phyloP scores from a whole-genome alignment of 2,113 vertebrate genomes.

The Willisornis vidua region DNA sequence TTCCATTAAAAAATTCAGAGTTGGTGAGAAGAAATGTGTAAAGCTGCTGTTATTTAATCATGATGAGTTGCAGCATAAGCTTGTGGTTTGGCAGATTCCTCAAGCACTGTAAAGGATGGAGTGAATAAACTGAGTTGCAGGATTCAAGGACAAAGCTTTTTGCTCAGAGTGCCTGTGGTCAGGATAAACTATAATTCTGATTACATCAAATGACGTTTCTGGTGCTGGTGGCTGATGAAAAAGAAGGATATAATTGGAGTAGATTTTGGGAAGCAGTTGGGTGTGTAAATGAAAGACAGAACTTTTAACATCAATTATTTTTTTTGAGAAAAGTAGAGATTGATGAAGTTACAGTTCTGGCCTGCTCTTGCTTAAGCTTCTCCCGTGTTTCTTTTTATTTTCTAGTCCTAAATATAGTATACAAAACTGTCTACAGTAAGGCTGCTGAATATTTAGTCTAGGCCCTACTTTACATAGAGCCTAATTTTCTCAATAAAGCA shows the following conservation, averaged over 20 bases:
- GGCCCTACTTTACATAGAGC: background rate
- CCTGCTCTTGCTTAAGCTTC: background rate
- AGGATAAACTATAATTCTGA: background rate
- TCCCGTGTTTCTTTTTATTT: background rate
- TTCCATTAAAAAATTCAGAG: conserved; percentile 65
- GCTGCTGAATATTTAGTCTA: background rate
- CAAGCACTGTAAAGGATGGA: background rate
- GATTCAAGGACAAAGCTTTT: background rate
- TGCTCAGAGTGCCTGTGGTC: background rate
- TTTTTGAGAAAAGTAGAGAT: background rate
- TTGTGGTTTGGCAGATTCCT: conserved; percentile 12
- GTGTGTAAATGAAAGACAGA: background rate
- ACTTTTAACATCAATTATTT: background rate
- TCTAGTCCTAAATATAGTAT: background rate
- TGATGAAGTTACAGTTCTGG: background rate
- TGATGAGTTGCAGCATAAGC: background rate
- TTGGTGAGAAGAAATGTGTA: conserved; percentile 50
- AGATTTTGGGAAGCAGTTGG: background rate
- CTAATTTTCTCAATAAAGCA: background rate
- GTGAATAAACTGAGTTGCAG: background rate
- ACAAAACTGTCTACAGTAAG: background rate
- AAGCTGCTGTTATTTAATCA: background rate
- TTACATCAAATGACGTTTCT: background rate
- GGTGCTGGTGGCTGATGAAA: background rate
- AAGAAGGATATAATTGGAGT: background rate